Evolutionary conservation across 1,140 invertebrate genomes (phyloP), one percentile per base, ranked within the genome.

Genomic region (Drosophila ficusphila): DNA sequence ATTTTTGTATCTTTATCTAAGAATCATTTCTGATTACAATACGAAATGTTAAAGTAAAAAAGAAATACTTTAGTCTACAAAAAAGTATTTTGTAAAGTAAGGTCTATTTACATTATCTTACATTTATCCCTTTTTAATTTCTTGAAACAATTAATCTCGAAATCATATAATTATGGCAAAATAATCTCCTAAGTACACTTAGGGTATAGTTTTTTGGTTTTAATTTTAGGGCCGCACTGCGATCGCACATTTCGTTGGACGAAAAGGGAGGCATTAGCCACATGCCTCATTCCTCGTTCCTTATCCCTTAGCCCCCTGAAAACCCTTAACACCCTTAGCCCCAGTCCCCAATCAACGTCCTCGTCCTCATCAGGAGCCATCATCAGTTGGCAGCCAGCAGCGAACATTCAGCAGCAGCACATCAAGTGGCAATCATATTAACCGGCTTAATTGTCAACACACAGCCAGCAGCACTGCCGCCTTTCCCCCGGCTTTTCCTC

Each of bases 351-450:
- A 33, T 49, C 44, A 38, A 23, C 29, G n/a, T 14, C 27, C 19
- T 19, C 7, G n/a, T 14, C 56, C 36, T 51, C 60, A 67, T 65
- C 62, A 67, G 60, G 60, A 67, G 44, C 61, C 60, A 67, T 68
- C 64, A 67, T 67, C 64, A 68, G 64, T 27, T 16, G 36, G 64
- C 60, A 68, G 64, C 27, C 58, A 52, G 46, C 64, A 68, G 46
- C 67, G 65, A 58, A 47, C 65, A 72, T 72, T 58, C 67, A 67
- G 65, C 72, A 79, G 73, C 82, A 64, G 81, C 58, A 88, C 81
- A 85, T 81, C 81, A 85, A 85, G 81, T 85, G 81, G 81, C 82
- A 85, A 85, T 85, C 81, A 85, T 85, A 85, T 85, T 85, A 85
- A 85, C 81, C 75, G 67, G 81, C 72, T 72, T 85, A 85, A 85